phyloP scores from a whole-genome alignment of 2,113 vertebrate species.

The Clinocottus analis region DNA sequence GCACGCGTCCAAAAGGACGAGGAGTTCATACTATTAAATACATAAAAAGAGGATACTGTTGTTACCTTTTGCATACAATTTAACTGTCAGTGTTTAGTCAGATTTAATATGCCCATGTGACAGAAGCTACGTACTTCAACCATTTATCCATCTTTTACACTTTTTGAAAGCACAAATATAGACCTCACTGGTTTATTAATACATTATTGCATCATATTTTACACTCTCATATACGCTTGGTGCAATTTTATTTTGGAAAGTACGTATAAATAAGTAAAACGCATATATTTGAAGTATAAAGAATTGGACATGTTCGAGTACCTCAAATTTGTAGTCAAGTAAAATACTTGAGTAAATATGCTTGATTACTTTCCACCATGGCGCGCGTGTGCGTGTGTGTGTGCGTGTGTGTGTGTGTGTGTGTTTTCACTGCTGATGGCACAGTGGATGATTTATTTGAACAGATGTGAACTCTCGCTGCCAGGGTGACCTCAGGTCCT shows the following conservation, averaged over 20 bases:
- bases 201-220: background rate
- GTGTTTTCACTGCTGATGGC: slow-evolving; percentile 76
- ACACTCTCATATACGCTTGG: background rate
- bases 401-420: slow-evolving; percentile 44
- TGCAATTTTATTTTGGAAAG: background rate
- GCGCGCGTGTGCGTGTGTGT: slow-evolving; percentile 13
- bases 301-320: background rate
- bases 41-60: background rate
- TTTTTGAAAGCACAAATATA: background rate
- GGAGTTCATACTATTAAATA: background rate
- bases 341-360: slow-evolving; percentile 11
- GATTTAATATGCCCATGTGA: background rate
- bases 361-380: slow-evolving; percentile 22
- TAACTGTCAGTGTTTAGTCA: background rate
- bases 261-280: too few species aligned
- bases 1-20: background rate
- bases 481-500: slow-evolving; percentile 74
- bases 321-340: background rate
- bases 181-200: background rate
- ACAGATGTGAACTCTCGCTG: slow-evolving; percentile 81
- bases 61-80: background rate
- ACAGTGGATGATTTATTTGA: slow-evolving; percentile 80
- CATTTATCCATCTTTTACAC: background rate
- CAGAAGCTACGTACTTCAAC: background rate
- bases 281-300: too few species aligned